Base-by-base conservation (phyloP, 1,140 invertebrate species). In the Manduca sexta region DNA sequence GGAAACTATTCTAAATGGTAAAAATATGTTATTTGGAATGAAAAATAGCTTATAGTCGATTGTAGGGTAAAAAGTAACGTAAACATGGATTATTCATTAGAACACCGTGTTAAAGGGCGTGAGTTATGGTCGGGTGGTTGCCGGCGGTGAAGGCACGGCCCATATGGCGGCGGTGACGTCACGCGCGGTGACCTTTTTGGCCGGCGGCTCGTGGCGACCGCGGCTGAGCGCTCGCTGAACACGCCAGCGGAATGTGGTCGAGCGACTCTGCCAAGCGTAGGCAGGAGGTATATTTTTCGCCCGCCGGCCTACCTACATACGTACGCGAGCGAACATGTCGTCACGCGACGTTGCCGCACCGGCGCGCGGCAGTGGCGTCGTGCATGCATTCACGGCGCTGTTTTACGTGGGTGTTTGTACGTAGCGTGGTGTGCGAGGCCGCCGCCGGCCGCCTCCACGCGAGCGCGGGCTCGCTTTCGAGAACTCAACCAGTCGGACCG, bases 321-420 rank as follows among this genome's bases (percentile, higher is more conserved):
- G 78, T 85, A 79, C 75, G 73, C 75, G 78, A 84, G 80, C 85
- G 84, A 85, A 86, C 84, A 83, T 87, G 86, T 84, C 85, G 86
- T 88, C 86, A 87, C 77, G 81, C 85, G 81, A 73, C 69, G 85
- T 86, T 87, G 85, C 83, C 85, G 65, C 66, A 49, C 74, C 76
- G 78, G 44, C 31, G 21, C 21, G 21, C 21, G 21, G 21, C 4
- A 8, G 4, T 26, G 21, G 52, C 60, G 61, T 74, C 72, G 79
- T 74, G 71, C 69, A 69, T 81, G 71, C 73, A 77, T 72, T 73
- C 67, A 73, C 68, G 62, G 69, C 66, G 52, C 53, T 62, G 47
- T 57, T 45, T 73, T 80, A 82, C 76, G 79, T 83, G 79, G 78
- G 77, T 64, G 73, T 77, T 61, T 58, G 72, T 74, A 64, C 67